Evolutionary conservation across 2,797 vertebrate species (phyloP), one percentile per base, ranked within the genome.

Genomic region (Tenualosa thibaudeaui): DNA sequence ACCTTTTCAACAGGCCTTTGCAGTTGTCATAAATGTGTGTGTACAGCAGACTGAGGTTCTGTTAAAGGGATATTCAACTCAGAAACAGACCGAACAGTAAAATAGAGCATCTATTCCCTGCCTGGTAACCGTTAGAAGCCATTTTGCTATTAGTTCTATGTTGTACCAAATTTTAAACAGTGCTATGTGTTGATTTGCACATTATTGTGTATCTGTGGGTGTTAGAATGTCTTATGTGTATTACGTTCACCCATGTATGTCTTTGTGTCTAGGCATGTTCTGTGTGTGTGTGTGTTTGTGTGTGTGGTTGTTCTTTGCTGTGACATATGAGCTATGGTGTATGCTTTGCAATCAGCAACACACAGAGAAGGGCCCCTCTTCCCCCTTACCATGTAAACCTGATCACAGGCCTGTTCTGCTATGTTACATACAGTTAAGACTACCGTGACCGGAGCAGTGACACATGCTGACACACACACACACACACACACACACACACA

Each of bases 401-500:
- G 37, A 75, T 43, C 68, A 19, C 4, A 19, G 68, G 68, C 68
- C 12, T 75, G 68, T 17, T 40, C 40, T 17, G 68, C 68, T 19
- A 40, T 43, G 37, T 37, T 43, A 75, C 31, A 40, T 31, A 75
- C 31, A 19, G 17, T 40, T 15, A 13, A 40, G 37, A 75, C 68
- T 37, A 17, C 68, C 68, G 37, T 75, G 31, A 75, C 65, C 15
- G 26, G 65, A 71, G 65, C 65, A 37, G 65, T 71, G 65, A 71
- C 31, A 24, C 37, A 75, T 75, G 68, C 68, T 19, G 37, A 75
- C 68, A 58, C 56, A 58, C 26, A 31, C 26, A 68, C 62, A 13
- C 65, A 37, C 65, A 13, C 26, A 17, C 65, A 37, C 24, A 13
- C 65, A 37, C 10, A n/a, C n/a, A n/a, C n/a, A n/a, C 68, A 58